Base-by-base conservation (phyloP, 2,113 vertebrate genomes). In the Lepus timidus region DNA sequence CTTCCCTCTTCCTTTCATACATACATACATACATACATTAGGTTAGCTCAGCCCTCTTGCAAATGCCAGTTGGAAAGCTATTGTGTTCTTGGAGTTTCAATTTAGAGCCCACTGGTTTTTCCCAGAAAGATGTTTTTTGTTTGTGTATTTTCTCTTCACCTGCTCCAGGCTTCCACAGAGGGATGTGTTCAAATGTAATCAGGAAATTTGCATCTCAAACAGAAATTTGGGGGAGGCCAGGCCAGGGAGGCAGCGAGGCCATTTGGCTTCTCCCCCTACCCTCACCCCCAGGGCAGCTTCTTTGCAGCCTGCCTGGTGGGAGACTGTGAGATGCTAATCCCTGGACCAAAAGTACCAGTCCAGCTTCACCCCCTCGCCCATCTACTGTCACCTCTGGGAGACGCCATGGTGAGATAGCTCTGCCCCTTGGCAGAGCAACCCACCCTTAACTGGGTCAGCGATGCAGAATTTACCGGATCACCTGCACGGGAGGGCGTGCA, bases 1-100 rank as follows among this genome's bases (percentile, higher is more conserved):
- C 92, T 70, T 96, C 91, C 85, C 82, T 88, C 62, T 84, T 88
- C 95, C 96, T 94, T 75, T 81, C 94, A 91, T 85, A 90, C 65
- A 36, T 36, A 36, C 36, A 36, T 36, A 36, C 36, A 36, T 36
- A 36, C 36, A 36, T 67, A 83, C 93, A 95, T 96, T 80, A 96
- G 84, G 79, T 79, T 96, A 55, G 13, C 93, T 91, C 71, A 81
- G 73, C 95, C 85, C 93, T 27, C 9, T 78, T 88, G 78, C 80
- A 90, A 83, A 91, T 49, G 91, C 85, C 74, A 16, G 65, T 80
- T 31, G 71, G 84, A 90, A 94, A 87, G n/a, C 83, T 71, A 68
- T 68, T 49, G 31, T 10, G 79, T 96, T 90, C 74, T 79, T 88
- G 70, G 85, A 33, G 25, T 82, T 95, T 90, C 76, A n/a, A 17